phyloP scores from a whole-genome alignment of 2,113 vertebrate species.

The Mionectes macconnelli region DNA sequence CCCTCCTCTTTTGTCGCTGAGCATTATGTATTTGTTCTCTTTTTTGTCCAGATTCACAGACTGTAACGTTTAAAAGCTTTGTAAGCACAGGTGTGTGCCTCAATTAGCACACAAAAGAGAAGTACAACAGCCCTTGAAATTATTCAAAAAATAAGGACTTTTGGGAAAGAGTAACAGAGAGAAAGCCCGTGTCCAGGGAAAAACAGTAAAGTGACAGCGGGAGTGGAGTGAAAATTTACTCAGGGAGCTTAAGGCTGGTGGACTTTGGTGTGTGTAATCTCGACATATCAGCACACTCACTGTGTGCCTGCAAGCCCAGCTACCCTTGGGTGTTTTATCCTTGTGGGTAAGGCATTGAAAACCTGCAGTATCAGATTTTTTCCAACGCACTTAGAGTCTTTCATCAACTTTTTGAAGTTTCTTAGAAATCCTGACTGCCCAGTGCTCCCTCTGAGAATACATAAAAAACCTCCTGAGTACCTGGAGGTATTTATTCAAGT shows the following conservation, averaged over 20 bases:
- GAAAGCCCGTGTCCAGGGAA: fast-evolving
- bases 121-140: neutral
- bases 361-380: neutral
- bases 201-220: neutral
- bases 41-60: neutral
- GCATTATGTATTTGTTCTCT: neutral
- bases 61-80: neutral
- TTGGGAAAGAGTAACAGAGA: neutral
- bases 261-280: neutral
- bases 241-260: neutral
- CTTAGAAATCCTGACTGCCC: neutral
- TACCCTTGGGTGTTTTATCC: neutral
- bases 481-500: neutral
- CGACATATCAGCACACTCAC: fast-evolving
- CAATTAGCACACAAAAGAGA: neutral
- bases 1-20: neutral
- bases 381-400: neutral
- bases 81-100: neutral
- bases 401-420: neutral
- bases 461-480: neutral
- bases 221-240: neutral
- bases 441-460: neutral
- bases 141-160: neutral
- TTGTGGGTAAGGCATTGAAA: fast-evolving
- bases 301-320: fast-evolving